phyloP scores from a whole-genome alignment of 2,888 invertebrate species.

The Micoletzkya japonica region DNA sequence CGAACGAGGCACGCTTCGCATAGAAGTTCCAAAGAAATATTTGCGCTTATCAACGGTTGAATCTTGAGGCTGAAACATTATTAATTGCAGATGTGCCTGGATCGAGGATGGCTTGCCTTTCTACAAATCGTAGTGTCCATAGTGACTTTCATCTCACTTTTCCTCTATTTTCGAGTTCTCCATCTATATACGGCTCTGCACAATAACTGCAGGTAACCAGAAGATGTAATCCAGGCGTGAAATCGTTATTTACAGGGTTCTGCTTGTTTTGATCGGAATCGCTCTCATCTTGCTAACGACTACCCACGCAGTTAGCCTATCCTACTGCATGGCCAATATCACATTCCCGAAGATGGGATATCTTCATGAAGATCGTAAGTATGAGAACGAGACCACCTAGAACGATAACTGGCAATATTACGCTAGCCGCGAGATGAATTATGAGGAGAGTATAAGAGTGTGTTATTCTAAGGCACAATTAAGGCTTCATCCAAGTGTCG shows the following conservation, averaged over 20 bases:
- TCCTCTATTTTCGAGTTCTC: not conserved
- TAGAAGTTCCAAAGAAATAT: too few species aligned
- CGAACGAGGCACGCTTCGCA: too few species aligned
- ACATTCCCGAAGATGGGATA: not conserved
- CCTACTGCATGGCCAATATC: not conserved
- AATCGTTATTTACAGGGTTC: conserved; percentile 3
- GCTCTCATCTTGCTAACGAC: not conserved
- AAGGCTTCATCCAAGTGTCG: not conserved
- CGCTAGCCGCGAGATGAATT: too few species aligned
- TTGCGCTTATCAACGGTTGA: too few species aligned
- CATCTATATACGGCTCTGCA: not conserved
- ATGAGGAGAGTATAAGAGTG: too few species aligned
- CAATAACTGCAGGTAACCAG: conserved; percentile 7
- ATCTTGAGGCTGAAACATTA: too few species aligned
- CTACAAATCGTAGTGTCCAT: not conserved
- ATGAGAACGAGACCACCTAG: not conserved
- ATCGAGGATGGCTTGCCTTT: not conserved
- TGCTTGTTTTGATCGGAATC: not conserved
- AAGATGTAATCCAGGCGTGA: too few species aligned
- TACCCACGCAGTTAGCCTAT: not conserved
- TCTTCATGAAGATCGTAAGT: not conserved
- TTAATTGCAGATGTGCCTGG: too few species aligned
- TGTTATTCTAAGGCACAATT: not conserved
- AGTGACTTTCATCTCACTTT: not conserved
- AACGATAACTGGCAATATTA: not conserved